A percentile compares a stretch with the other conserved stretches of the same genome.
Evolutionary conservation across 2,888 invertebrate genomes (phyloP).

Genomic region (Idaea biselata): DNA sequence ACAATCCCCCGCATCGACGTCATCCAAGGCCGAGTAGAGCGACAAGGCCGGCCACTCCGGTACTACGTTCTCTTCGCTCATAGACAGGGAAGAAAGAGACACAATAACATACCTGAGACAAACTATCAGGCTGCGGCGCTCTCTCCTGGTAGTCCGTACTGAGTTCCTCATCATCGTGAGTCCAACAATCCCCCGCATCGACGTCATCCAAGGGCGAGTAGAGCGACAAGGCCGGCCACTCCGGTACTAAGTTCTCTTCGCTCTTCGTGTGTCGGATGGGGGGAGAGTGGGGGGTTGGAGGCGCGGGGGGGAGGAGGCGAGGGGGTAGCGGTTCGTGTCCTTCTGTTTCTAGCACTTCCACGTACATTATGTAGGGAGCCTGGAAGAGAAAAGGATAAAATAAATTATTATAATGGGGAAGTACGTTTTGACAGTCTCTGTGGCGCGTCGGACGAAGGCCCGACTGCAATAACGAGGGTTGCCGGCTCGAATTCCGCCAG

Average conservation of each 20-base stretch:
- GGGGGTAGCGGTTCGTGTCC: conserved; percentile 91
- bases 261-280: conserved; percentile 95
- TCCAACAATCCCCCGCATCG: conserved; percentile 90
- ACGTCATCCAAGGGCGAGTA: conserved; percentile 63
- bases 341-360: conserved; percentile 93
- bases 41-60: conserved; percentile 79
- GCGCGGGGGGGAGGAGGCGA: conserved; percentile 89
- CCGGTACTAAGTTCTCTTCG: conserved; percentile 90
- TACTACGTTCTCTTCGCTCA: conserved; percentile 94
- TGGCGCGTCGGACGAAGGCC: too few species aligned
- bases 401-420: too few species aligned
- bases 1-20: conserved; percentile 82
- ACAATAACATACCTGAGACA: conserved; percentile 90
- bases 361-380: conserved; percentile 98
- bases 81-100: too few species aligned
- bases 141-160: conserved; percentile 56
- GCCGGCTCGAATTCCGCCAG: too few species aligned
- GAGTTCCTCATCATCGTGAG: conserved; percentile 97
- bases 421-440: too few species aligned
- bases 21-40: conserved; percentile 63
- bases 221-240: conserved; percentile 76
- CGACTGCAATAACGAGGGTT: too few species aligned
- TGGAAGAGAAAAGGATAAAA: conserved; percentile 29
- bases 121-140: conserved; percentile 72
- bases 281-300: conserved; percentile 85